A percentile compares a stretch with the other conserved stretches of the same genome.
Evolutionary conservation across 2,797 vertebrate genomes (phyloP).

Genomic region (Oceanodroma leucorhoa): DNA sequence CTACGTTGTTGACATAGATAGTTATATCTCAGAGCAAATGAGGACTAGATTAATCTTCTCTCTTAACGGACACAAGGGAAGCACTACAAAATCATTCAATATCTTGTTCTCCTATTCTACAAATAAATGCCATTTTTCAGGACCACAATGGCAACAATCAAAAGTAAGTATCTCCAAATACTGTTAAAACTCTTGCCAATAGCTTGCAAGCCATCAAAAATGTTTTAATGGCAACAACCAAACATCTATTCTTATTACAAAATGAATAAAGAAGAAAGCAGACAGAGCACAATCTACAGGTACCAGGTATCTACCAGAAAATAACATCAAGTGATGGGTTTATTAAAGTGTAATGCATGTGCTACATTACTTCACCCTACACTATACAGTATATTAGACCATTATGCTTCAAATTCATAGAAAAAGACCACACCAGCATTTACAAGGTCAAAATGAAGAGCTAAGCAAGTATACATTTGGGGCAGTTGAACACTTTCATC

Average conservation of each 20-base stretch:
- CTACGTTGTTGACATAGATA: not conserved
- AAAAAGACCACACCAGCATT: not conserved
- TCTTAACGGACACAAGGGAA: not conserved
- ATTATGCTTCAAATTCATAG: not conserved
- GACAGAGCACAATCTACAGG: not conserved
- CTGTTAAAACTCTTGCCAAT: not conserved
- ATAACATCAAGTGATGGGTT: not conserved
- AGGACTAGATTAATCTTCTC: not conserved
- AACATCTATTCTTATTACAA: not conserved
- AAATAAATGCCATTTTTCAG: not conserved
- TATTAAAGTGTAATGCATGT: not conserved
- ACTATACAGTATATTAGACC: not conserved
- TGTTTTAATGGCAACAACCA: not conserved
- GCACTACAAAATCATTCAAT: not conserved
- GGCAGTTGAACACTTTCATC: not conserved
- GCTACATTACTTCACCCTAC: not conserved
- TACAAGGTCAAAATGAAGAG: not conserved
- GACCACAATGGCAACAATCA: not conserved
- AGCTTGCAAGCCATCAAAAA: not conserved
- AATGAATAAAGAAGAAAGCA: not conserved
- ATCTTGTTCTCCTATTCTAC: not conserved
- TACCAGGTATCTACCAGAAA: not conserved
- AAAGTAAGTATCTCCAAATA: not conserved
- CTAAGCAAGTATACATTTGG: not conserved
- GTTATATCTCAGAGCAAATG: not conserved